Evolutionary conservation across 2,888 invertebrate species (phyloP).

Genomic region (Pelosia muscerda): DNA sequence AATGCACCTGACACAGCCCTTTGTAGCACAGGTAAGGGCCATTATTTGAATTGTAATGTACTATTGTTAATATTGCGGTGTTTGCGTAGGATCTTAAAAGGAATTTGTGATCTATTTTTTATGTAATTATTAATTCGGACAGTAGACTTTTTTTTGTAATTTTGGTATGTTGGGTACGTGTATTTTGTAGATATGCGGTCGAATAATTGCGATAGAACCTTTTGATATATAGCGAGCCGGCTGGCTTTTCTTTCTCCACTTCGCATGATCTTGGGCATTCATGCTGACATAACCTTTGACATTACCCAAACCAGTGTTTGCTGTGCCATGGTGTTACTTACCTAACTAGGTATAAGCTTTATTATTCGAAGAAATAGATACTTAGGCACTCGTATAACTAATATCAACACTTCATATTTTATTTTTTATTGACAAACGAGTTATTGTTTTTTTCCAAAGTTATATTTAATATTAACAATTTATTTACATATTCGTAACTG

Average conservation of each 20-base stretch:
- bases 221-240: too few relatives aligned
- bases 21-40: slow-evolving; percentile 74
- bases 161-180: neutral
- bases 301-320: too few relatives aligned
- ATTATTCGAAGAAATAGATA: neutral
- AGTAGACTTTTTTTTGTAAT: slow-evolving; percentile 27
- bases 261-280: too few relatives aligned
- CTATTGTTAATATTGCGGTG: slow-evolving; percentile 65
- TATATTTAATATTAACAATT: neutral
- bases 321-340: too few relatives aligned
- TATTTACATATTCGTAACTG: slow-evolving; percentile 6
- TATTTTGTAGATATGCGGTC: slow-evolving; percentile 20
- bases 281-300: too few relatives aligned
- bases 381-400: neutral
- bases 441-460: neutral
- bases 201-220: neutral
- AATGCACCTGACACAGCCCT: slow-evolving; percentile 79
- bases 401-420: too few relatives aligned
- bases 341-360: too few relatives aligned
- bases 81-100: slow-evolving; percentile 67
- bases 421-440: neutral
- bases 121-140: slow-evolving; percentile 39
- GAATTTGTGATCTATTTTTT: slow-evolving; percentile 34
- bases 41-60: slow-evolving; percentile 60
- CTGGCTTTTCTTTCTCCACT: too few relatives aligned